phyloP scores from a whole-genome alignment of 2,888 invertebrate species.

The Merodon equestris region DNA sequence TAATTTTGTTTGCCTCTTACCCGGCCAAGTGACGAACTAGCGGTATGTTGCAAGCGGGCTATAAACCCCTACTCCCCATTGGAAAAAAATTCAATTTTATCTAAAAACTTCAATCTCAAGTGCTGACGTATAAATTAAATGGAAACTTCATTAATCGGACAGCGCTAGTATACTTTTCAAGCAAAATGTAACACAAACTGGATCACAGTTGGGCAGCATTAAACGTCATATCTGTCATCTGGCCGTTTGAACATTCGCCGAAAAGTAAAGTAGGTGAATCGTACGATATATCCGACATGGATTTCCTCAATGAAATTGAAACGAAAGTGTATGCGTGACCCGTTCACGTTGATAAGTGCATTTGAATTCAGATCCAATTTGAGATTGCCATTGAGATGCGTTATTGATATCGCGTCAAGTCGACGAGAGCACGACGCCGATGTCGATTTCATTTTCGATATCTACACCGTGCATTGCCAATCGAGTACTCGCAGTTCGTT shows the following conservation, averaged over 20 bases:
- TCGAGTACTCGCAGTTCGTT: too few species aligned
- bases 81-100: slow-evolving; percentile 35
- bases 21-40: neutral
- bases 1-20: slow-evolving; percentile 50
- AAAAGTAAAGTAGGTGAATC: slow-evolving; percentile 61
- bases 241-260: slow-evolving; percentile 52
- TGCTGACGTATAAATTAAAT: slow-evolving; percentile 54
- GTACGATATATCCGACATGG: slow-evolving; percentile 38
- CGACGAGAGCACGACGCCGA: neutral
- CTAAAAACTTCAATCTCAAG: slow-evolving; percentile 56
- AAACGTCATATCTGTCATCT: slow-evolving; percentile 63
- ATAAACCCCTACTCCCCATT: too few species aligned
- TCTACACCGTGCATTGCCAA: too few species aligned
- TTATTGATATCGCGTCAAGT: too few species aligned
- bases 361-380: slow-evolving; percentile 55
- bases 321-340: slow-evolving; percentile 1
- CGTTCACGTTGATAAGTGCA: slow-evolving; percentile 36
- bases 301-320: slow-evolving; percentile 35
- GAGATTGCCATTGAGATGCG: too few species aligned
- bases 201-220: neutral
- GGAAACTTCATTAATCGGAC: too few species aligned
- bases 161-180: too few species aligned
- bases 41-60: too few species aligned
- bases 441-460: neutral
- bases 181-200: too few species aligned